A percentile compares a stretch with the other conserved stretches of the same genome.
These are phyloP conservation scores for Pteria penguin DNA, from an alignment of 2,888 invertebrate genomes.

Conservation along the genomic window DNA sequence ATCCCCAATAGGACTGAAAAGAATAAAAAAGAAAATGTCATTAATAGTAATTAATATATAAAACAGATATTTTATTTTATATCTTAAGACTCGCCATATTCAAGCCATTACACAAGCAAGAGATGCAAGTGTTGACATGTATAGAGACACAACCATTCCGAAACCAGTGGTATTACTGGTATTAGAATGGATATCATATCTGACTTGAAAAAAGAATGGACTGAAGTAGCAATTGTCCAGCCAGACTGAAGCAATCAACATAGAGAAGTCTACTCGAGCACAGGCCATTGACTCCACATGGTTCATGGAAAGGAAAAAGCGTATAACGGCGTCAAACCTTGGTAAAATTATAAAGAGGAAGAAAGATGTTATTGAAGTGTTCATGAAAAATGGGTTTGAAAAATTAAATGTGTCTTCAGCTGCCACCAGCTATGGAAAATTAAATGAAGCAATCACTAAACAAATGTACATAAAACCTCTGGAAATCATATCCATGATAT, in stretches of 20 bases:
- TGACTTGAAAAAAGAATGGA: too few relatives aligned
- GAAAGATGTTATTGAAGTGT: conserved; percentile 17
- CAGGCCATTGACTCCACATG: conserved; percentile 10
- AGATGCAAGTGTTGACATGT: too few relatives aligned
- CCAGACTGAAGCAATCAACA: neutral
- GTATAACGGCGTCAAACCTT: conserved; percentile 42
- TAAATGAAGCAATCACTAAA: conserved; percentile 28
- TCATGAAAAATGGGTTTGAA: conserved; percentile 25
- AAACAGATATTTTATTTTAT: too few relatives aligned
- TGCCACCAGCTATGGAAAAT: conserved; percentile 33
- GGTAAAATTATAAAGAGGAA: conserved; percentile 33
- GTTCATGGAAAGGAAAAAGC: conserved; percentile 13
- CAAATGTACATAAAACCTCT: conserved; percentile 37
- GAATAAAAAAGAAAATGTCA: too few relatives aligned
- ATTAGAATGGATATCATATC: too few relatives aligned
- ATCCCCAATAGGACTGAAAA: conserved; percentile 1
- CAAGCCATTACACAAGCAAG: too few relatives aligned
- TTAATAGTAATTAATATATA: too few relatives aligned
- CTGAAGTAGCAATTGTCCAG: too few relatives aligned
- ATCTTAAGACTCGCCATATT: too few relatives aligned
- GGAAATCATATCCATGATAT: conserved; percentile 39
- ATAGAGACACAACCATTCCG: too few relatives aligned
- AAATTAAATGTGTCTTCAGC: conserved; percentile 1
- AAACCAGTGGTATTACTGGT: too few relatives aligned
- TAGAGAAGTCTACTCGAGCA: conserved; percentile 23